phyloP scores from a whole-genome alignment of 2,888 invertebrate species.

The Salpingus planirostris region DNA sequence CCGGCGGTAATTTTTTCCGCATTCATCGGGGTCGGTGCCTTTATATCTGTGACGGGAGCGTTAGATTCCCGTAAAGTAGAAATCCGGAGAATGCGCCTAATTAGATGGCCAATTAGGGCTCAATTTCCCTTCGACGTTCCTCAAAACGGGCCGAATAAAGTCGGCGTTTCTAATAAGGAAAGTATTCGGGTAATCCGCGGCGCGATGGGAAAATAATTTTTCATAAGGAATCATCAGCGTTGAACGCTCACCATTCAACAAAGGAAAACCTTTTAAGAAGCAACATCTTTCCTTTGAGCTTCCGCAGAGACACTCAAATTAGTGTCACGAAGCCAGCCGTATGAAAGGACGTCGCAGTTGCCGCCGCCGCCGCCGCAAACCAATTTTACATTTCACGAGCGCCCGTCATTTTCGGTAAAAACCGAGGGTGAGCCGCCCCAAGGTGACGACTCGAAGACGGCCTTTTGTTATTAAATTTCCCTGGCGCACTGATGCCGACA shows the following conservation, averaged over 20 bases:
- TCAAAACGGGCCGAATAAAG: too few relatives aligned
- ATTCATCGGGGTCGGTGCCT: too few relatives aligned
- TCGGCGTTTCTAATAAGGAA: too few relatives aligned
- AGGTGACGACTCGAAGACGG: constrained; percentile 17
- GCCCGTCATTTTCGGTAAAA: constrained; percentile 19
- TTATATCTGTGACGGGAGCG: too few relatives aligned
- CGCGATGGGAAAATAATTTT: constrained; percentile 14
- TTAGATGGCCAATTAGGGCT: too few relatives aligned
- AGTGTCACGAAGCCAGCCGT: constrained; percentile 26
- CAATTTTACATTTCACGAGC: constrained; percentile 27
- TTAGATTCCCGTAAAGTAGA: too few relatives aligned
- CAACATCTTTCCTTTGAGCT: constrained; percentile 16
- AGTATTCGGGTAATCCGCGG: too few relatives aligned
- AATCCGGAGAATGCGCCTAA: too few relatives aligned
- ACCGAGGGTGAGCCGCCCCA: constrained; percentile 17
- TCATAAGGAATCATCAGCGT: constrained; percentile 16
- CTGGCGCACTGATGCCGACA: too few relatives aligned
- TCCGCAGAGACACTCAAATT: constrained; percentile 24
- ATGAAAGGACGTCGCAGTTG: constrained; percentile 26
- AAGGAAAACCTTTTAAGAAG: constrained; percentile 17
- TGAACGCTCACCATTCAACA: constrained; percentile 8
- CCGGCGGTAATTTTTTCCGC: too few relatives aligned
- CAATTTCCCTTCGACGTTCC: too few relatives aligned
- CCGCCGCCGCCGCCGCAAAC: constrained; percentile 24
- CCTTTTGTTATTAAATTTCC: constrained; percentile 16